Conservation (phyloP, 2,888 invertebrate genomes). For the Capitulum mitella region DNA sequence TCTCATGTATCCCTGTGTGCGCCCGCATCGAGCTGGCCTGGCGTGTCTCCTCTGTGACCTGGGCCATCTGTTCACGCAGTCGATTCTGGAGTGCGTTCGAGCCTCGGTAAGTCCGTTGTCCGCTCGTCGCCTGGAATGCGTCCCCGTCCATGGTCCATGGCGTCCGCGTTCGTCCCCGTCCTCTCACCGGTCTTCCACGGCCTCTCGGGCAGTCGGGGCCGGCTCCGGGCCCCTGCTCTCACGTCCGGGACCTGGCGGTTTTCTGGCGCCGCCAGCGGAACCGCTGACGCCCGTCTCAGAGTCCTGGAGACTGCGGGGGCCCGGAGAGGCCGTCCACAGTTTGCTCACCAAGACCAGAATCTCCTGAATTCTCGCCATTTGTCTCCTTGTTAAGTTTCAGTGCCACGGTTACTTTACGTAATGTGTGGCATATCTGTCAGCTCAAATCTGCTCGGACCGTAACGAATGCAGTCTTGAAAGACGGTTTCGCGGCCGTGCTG, state of each 20-base stretch:
- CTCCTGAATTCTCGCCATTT: too few species aligned
- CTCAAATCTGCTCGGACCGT: too few species aligned
- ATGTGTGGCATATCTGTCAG: too few species aligned
- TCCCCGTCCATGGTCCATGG: too few species aligned
- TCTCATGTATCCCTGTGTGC: conserved; percentile 16
- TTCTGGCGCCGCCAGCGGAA: background rate
- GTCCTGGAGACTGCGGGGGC: too few species aligned
- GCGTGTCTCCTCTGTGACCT: conserved; percentile 22
- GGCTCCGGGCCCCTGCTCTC: too few species aligned
- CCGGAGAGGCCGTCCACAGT: too few species aligned
- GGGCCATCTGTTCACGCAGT: conserved; percentile 55
- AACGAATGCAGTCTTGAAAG: too few species aligned
- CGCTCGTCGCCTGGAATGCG: background rate
- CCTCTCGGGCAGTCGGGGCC: background rate
- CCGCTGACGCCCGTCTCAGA: background rate
- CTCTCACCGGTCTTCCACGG: conserved; percentile 27
- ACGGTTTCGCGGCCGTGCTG: too few species aligned
- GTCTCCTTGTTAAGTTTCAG: too few species aligned
- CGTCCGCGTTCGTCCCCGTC: conserved; percentile 27
- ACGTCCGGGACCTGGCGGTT: background rate
- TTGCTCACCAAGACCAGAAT: too few species aligned
- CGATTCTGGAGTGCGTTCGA: conserved; percentile 98
- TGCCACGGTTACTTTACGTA: too few species aligned
- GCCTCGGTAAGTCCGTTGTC: conserved; percentile 84
- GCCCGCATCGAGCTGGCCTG: background rate